A percentile compares a stretch with the other conserved stretches of the same genome.
Evolutionary conservation across 1,140 invertebrate genomes (phyloP).

Genomic region (Bombus pyrosoma): DNA sequence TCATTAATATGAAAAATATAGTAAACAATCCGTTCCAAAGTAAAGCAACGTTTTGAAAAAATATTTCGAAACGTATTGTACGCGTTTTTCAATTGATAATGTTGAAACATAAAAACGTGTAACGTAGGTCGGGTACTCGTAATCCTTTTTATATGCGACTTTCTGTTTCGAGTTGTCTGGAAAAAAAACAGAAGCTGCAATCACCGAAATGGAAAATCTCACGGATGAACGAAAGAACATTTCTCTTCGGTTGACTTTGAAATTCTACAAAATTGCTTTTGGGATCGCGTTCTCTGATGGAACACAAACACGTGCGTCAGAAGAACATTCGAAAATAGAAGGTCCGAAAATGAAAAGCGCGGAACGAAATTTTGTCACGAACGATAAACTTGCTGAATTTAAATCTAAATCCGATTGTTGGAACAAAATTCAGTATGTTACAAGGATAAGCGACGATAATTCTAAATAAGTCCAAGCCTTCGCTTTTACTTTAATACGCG

Average conservation of each 20-base stretch:
- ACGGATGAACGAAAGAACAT: slow-evolving; percentile 20
- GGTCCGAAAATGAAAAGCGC: slow-evolving; percentile 13
- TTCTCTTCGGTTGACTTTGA: slow-evolving; percentile 45
- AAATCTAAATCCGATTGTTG: not conserved
- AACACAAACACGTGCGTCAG: not conserved
- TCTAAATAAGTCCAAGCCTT: not conserved
- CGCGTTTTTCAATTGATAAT: not conserved
- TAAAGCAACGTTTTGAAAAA: not conserved
- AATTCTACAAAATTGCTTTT: slow-evolving; percentile 49
- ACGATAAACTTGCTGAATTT: not conserved
- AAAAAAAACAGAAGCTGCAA: slow-evolving; percentile 13
- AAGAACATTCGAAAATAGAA: slow-evolving; percentile 17
- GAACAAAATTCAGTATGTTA: not conserved
- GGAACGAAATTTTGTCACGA: not conserved
- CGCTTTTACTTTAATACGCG: not conserved
- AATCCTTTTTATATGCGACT: slow-evolving; percentile 15
- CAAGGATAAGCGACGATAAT: too few species aligned
- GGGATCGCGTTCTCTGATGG: slow-evolving; percentile 29
- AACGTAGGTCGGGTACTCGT: slow-evolving; percentile 22
- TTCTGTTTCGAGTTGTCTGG: not conserved
- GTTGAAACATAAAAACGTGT: slow-evolving; percentile 18
- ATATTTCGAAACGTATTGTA: not conserved
- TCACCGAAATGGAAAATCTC: slow-evolving; percentile 47
- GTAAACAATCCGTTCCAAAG: too few species aligned
- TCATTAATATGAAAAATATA: not conserved